Conservation (phyloP, 1,140 invertebrate genomes). For the Phenacoccus solenopsis region DNA sequence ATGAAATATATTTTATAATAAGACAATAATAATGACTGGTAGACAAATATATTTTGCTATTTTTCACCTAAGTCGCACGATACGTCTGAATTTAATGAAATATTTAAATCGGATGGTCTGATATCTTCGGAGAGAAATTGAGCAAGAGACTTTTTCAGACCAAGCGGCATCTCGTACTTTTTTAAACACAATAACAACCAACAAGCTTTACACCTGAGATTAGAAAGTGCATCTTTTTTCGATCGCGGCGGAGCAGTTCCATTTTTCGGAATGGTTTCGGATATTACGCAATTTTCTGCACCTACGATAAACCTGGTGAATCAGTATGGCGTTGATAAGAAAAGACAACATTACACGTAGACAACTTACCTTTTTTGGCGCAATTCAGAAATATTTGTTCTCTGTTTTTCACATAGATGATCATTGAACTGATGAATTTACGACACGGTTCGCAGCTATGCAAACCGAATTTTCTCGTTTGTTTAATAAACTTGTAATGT, state of each 20-base stretch:
- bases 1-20: background rate
- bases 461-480: conserved; percentile 68
- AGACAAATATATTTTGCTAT: background rate
- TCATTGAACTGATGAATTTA: conserved; percentile 70
- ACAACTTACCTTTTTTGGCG: background rate
- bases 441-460: conserved; percentile 70
- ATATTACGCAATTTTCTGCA: background rate
- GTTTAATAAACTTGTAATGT: conserved; percentile 58
- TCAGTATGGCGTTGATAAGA: background rate
- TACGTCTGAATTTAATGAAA: background rate
- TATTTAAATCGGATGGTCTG: conserved; percentile 34
- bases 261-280: background rate
- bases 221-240: conserved; percentile 9
- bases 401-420: conserved; percentile 27
- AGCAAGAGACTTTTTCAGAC: conserved; percentile 26
- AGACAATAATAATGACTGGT: no score
- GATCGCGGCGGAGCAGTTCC: background rate
- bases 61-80: background rate
- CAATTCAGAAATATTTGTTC: background rate
- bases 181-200: conserved; percentile 72
- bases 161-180: conserved; percentile 52
- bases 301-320: background rate
- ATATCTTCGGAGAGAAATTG: conserved; percentile 39
- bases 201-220: conserved; percentile 58
- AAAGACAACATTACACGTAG: background rate